Evolutionary conservation across 1,140 invertebrate species (phyloP), one percentile per base, ranked within the genome.

Genomic region (Cherax quadricarinatus): DNA sequence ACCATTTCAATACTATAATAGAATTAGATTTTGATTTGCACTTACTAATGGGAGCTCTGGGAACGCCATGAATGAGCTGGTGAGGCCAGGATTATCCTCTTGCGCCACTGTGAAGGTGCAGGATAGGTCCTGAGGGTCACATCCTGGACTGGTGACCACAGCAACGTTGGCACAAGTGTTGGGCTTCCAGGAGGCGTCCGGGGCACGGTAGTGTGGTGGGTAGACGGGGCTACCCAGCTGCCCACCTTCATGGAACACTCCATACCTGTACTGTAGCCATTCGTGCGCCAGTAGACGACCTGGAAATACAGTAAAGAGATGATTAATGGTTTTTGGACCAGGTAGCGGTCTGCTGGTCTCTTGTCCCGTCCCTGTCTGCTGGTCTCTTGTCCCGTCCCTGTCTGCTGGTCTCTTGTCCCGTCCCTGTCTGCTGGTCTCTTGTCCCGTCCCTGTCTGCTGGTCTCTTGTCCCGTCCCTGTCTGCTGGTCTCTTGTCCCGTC

Each of bases 271-370:
- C 75, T 94, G 93, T 18, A 94, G 87, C 94, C 94, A 95, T 75
- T 94, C 94, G 73, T 93, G 93, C 0, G 94, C 94, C 73, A 94
- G 66, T n/a, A 95, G 94, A 89, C 95, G 95, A 57, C 95, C 96
- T 96, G 94, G 93, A 94, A 92, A 66, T 5, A 66, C 18, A 16
- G 3, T 66, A 5, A 66, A 66, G 1, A 41, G 30, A 41, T 41
- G 30, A 41, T 41, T 41, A 41, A 41, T 41, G 30, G 30, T n/a
- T 41, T 41, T 41, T 41, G 30, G 30, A 41, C 0, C 30, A 41
- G 2, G 30, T 0, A 41, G 30, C 30, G n/a, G n/a, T n/a, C n/a
- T n/a, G n/a, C n/a, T n/a, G n/a, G n/a, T n/a, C n/a, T n/a, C n/a
- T n/a, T n/a, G n/a, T n/a, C n/a, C n/a, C n/a, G n/a, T n/a, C n/a